phyloP scores from a whole-genome alignment of 2,797 vertebrate genomes.

The Myoxocephalus aenaeus region DNA sequence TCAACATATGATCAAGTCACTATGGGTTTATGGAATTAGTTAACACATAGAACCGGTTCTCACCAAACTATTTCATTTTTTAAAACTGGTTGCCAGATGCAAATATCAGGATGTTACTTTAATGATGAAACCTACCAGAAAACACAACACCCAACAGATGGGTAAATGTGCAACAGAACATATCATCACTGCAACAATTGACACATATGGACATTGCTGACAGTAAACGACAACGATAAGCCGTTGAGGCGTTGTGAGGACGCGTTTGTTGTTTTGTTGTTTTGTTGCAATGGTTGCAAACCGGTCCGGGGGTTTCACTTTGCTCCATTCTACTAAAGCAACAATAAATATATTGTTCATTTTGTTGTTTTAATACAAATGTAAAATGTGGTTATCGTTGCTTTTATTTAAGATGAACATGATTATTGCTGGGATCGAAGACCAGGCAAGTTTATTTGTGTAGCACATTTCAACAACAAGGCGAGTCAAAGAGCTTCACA shows the following conservation, averaged over 20 bases:
- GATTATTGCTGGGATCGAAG: background rate
- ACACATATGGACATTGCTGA: conserved; percentile 1
- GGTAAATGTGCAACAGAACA: background rate
- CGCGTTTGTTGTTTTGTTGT: background rate
- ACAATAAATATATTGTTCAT: background rate
- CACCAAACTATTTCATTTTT: background rate
- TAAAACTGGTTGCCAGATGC: background rate
- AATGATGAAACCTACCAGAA: background rate
- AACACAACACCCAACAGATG: background rate
- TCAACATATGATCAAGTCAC: background rate
- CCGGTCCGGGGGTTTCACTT: background rate
- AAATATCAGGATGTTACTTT: background rate
- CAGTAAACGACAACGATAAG: background rate
- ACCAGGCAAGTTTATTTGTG: too few species aligned
- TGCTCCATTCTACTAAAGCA: background rate
- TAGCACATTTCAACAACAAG: too few species aligned
- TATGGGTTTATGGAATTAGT: background rate
- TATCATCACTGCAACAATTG: background rate
- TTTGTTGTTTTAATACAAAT: background rate
- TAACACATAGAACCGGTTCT: background rate
- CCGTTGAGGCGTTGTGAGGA: background rate
- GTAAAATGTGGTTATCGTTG: background rate
- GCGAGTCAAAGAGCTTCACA: too few species aligned
- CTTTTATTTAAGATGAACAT: background rate
- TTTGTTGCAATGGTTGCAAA: too few species aligned